Conservation (phyloP, 2,113 vertebrate genomes). For the Irena cyanogastra region DNA sequence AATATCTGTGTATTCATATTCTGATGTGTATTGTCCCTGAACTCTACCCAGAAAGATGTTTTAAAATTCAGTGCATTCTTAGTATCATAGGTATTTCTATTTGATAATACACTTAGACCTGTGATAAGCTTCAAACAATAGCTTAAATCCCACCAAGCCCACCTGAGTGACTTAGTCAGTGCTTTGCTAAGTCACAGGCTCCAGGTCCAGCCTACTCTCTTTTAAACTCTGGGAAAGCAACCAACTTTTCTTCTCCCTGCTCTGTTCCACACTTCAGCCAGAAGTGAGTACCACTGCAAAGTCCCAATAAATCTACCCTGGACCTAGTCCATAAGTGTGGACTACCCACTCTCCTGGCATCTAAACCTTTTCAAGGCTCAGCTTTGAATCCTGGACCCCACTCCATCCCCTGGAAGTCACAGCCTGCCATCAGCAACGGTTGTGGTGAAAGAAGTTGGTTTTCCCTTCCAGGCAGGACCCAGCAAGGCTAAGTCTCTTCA, state of each 20-base stretch:
- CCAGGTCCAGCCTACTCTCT: not conserved
- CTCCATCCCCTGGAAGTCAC: not conserved
- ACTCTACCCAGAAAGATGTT: not conserved
- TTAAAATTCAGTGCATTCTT: not conserved
- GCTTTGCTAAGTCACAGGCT: not conserved
- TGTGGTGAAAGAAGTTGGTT: not conserved
- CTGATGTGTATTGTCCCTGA: not conserved
- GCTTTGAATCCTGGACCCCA: not conserved
- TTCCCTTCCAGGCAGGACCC: not conserved
- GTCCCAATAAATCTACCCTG: not conserved
- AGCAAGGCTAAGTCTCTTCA: not conserved
- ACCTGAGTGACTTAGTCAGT: not conserved
- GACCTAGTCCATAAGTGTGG: not conserved
- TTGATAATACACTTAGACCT: not conserved
- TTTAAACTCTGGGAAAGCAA: not conserved
- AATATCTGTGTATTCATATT: not conserved
- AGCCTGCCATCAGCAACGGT: not conserved
- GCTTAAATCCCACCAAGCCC: not conserved
- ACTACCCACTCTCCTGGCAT: not conserved
- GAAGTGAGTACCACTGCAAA: not conserved
- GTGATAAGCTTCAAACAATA: not conserved
- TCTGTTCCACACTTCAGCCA: rapidly evolving
- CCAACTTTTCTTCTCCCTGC: not conserved
- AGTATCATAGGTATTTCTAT: not conserved
- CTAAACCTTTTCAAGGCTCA: not conserved